Evolutionary conservation across 2,113 vertebrate species (phyloP).

Genomic region (Actenoides lindsayi): DNA sequence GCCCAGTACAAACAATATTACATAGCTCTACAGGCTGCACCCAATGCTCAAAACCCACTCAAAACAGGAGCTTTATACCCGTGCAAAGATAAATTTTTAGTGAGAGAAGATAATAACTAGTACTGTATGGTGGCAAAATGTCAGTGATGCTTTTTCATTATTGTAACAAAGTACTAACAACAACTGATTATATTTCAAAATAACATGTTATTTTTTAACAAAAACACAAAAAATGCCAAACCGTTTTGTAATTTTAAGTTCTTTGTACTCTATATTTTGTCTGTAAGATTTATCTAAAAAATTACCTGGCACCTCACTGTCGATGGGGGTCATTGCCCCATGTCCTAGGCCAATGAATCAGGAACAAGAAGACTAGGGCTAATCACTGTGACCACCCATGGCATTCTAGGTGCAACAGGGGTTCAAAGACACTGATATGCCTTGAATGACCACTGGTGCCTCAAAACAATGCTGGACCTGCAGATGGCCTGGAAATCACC

Average conservation of each 20-base stretch:
- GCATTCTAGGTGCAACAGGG: background rate
- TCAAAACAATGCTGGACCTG: background rate
- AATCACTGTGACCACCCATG: background rate
- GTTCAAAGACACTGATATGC: background rate
- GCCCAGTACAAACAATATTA: background rate
- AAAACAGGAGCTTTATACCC: background rate
- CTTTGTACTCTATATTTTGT: background rate
- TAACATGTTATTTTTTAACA: background rate
- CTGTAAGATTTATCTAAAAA: background rate
- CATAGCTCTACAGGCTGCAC: background rate
- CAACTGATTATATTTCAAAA: background rate
- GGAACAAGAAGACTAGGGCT: background rate
- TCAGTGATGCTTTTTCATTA: background rate
- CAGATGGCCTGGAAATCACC: background rate
- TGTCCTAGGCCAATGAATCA: background rate
- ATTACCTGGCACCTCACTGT: background rate
- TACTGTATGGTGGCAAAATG: background rate
- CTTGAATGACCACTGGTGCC: background rate
- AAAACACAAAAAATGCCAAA: background rate
- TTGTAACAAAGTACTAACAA: background rate
- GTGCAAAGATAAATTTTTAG: background rate
- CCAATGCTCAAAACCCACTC: background rate
- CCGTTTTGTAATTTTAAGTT: background rate
- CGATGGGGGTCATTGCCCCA: background rate
- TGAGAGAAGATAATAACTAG: background rate